Evolutionary conservation across 2,888 invertebrate genomes (phyloP), one percentile per base, ranked within the genome.

Genomic region (Actias luna): DNA sequence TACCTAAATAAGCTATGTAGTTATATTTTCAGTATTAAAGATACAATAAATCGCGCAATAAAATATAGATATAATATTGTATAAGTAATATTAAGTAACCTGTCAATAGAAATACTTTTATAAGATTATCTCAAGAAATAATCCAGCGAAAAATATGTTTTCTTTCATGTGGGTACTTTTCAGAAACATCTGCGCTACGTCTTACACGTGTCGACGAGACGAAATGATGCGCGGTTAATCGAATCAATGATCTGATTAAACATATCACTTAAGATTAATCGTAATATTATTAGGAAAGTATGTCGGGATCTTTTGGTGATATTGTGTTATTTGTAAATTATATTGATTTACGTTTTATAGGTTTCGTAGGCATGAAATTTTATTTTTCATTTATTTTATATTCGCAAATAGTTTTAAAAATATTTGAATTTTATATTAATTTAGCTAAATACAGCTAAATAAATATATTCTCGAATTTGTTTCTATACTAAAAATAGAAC

Each of bases 101-200:
- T 58, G 39, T 63, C 59, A 63, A 55, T 59, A 33, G 52, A 52
- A 63, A 68, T 61, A 67, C 64, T 71, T 55, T 74, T 69, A 71
- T 73, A 75, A 72, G 74, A 67, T 67, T 64, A 69, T 78, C 76
- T 75, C 67, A 61, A 75, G 75, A 78, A 77, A 77, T 74, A 73
- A 73, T 74, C 68, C 70, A 68, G 75, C 68, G 68, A 68, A 70
- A 74, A 74, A 76, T 73, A 67, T 36, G 67, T 70, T 64, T 73
- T 71, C 80, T 85, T 85, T 85, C 83, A 86, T 84, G 84, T 86
- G 79, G 78, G 80, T 80, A 79, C 79, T 76, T 80, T 76, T 72
- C 71, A 66, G 74, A 69, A 80, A 73, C 85, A 81, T 88, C 88
- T 89, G 89, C 82, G 64, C 77, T 79, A 70, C 78, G 81, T 88